These are phyloP conservation scores for Lithophane semibrunnea DNA, from an alignment of 2,888 invertebrate species.

Conservation along the genomic window DNA sequence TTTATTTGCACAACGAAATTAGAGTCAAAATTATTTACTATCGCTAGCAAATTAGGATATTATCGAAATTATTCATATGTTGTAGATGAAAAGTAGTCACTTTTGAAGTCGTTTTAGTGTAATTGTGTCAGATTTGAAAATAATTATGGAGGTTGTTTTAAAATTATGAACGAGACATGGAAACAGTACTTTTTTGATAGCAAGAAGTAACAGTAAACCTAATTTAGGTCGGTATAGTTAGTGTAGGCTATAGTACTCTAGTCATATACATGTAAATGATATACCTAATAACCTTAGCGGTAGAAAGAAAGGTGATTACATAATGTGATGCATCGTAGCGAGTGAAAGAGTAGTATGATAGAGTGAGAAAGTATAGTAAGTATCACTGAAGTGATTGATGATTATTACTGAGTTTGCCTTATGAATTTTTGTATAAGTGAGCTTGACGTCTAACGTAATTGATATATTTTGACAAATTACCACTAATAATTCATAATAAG, in stretches of 20 bases:
- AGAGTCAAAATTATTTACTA: slow-evolving; percentile 65
- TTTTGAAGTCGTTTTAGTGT: slow-evolving; percentile 48
- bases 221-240: slow-evolving; percentile 57
- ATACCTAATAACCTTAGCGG: slow-evolving; percentile 73
- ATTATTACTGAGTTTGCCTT: slow-evolving; percentile 73
- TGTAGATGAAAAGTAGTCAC: slow-evolving; percentile 54
- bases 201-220: slow-evolving; percentile 32
- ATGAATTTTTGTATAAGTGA: slow-evolving; percentile 72
- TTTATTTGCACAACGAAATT: slow-evolving; percentile 78
- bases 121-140: slow-evolving; percentile 37
- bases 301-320: slow-evolving; percentile 82
- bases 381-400: slow-evolving; percentile 62
- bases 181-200: slow-evolving; percentile 35
- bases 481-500: slow-evolving; percentile 33
- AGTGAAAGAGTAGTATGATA: slow-evolving; percentile 63
- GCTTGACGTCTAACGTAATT: slow-evolving; percentile 41
- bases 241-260: slow-evolving; percentile 66
- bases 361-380: slow-evolving; percentile 58
- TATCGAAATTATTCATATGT: slow-evolving; percentile 57
- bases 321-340: slow-evolving; percentile 82
- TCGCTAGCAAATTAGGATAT: slow-evolving; percentile 61
- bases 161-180: slow-evolving; percentile 32
- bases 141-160: slow-evolving; percentile 26
- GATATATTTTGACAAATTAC: slow-evolving; percentile 52
- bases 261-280: slow-evolving; percentile 67